Percentiles rank a stretch among this genome's conserved stretches.
These are phyloP conservation scores for Lasioglossum albipes DNA, from an alignment of 1,140 invertebrate genomes.

Conservation along the genomic window DNA sequence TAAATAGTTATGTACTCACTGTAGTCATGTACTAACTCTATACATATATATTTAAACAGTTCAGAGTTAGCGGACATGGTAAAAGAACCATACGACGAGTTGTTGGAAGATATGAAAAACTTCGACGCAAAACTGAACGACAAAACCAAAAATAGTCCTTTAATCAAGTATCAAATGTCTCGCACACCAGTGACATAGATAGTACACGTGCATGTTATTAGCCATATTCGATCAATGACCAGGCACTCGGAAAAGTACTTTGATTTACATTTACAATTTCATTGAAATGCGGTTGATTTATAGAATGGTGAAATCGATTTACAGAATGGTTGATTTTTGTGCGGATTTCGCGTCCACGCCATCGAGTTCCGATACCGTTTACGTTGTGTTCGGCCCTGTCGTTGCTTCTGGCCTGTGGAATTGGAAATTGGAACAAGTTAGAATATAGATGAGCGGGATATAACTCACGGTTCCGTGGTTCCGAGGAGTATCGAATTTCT, in stretches of 20 bases:
- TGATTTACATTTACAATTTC: no score
- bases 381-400: no score
- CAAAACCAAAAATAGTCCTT: not conserved
- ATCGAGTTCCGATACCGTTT: no score
- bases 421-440: conserved; percentile 47
- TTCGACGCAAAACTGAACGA: conserved; percentile 46
- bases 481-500: conserved; percentile 68
- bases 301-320: no score
- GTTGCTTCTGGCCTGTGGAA: conserved; percentile 27
- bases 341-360: not conserved
- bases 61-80: conserved; percentile 43
- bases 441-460: conserved; percentile 50
- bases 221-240: no score
- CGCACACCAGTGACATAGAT: no score
- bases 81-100: conserved; percentile 50
- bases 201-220: no score
- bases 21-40: not conserved
- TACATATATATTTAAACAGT: not conserved
- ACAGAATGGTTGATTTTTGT: not conserved
- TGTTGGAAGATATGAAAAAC: conserved; percentile 56
- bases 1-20: not conserved
- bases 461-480: conserved; percentile 40
- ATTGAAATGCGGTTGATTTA: no score
- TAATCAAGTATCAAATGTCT: not conserved
- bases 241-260: no score